Evolutionary conservation across 2,888 invertebrate species (phyloP).

Genomic region (Protophormia terraenovae): DNA sequence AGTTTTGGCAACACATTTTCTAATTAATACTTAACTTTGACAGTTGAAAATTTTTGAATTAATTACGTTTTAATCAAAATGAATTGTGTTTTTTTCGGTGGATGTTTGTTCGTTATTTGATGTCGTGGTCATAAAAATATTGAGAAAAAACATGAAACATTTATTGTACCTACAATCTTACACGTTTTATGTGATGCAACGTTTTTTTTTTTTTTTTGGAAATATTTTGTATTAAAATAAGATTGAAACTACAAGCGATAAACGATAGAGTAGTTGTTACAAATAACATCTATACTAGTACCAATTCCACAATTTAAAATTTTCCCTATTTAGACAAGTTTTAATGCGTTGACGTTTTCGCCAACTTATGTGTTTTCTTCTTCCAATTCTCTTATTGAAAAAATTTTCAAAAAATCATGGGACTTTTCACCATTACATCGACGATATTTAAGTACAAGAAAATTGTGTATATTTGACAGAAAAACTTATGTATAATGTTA

Average conservation of each 20-base stretch:
- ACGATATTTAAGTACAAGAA: too few species aligned
- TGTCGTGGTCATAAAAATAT: not conserved
- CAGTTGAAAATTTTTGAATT: conserved; percentile 36
- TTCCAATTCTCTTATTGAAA: too few species aligned
- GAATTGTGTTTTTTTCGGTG: conserved; percentile 24
- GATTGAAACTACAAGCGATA: too few species aligned
- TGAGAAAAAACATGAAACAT: not conserved
- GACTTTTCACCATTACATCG: too few species aligned
- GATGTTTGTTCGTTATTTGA: not conserved
- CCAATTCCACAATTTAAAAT: too few species aligned
- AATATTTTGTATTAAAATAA: not conserved
- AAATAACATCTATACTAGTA: too few species aligned
- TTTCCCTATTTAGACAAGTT: too few species aligned
- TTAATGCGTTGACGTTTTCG: too few species aligned
- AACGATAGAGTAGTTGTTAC: not conserved
- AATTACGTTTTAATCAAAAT: conserved; percentile 41
- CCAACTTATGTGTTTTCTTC: too few species aligned
- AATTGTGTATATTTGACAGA: too few species aligned
- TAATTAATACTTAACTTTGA: conserved; percentile 54
- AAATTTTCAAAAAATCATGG: too few species aligned
- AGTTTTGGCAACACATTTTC: conserved; percentile 20
- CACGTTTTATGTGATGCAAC: not conserved
- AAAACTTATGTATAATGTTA: too few species aligned
- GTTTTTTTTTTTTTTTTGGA: not conserved
- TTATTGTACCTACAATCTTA: not conserved